Conservation (phyloP, 2,113 vertebrate genomes). For the Mustela lutreola region DNA sequence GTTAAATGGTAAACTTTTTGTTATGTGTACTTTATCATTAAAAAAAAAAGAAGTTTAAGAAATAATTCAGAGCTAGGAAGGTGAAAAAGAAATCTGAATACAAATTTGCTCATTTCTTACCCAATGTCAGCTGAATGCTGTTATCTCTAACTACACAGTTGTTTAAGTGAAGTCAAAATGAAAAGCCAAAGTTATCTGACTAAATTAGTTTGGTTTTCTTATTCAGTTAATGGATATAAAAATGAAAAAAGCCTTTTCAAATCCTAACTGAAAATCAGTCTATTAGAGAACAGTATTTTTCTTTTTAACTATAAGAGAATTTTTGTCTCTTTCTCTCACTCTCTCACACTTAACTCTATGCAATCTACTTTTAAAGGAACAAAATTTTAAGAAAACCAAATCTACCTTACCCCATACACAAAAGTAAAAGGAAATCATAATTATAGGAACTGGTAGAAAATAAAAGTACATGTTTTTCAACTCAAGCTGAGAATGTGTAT, state of each 20-base stretch:
- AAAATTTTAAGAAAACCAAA: constrained; percentile 27
- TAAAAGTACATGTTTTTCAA: neutral
- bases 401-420: neutral
- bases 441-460: neutral
- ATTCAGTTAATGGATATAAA: neutral
- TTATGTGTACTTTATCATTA: neutral
- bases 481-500: neutral
- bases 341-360: neutral
- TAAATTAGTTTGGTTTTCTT: constrained; percentile 50
- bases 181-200: constrained; percentile 36
- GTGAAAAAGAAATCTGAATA: constrained; percentile 28
- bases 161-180: constrained; percentile 4
- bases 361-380: constrained; percentile 14
- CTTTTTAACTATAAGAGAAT: constrained; percentile 7
- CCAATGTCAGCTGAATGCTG: neutral
- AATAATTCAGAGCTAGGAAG: neutral
- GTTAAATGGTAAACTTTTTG: constrained; percentile 37
- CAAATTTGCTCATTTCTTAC: neutral
- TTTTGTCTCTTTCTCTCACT: neutral
- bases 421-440: constrained; percentile 35
- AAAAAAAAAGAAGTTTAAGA: neutral
- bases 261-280: constrained; percentile 32
- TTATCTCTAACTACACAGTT: constrained; percentile 44
- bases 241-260: constrained; percentile 3
- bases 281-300: neutral